Conservation (phyloP, 1,140 invertebrate genomes). For the Cherax destructor region DNA sequence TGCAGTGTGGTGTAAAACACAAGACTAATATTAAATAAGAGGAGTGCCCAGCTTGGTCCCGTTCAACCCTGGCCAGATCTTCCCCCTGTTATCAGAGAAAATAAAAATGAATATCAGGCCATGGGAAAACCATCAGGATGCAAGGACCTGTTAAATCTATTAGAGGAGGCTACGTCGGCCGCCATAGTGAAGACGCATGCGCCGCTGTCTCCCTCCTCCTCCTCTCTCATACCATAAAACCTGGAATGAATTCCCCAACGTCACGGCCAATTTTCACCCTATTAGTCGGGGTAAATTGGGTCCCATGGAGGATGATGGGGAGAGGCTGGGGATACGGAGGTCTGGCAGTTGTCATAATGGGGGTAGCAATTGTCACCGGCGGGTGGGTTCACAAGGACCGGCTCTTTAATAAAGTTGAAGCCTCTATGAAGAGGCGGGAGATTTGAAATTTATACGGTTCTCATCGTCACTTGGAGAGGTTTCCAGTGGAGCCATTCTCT, state of each 20-base stretch:
- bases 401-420: slow-evolving; percentile 14
- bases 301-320: not conserved
- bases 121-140: not conserved
- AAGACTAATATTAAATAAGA: no score
- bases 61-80: no score
- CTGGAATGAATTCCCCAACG: not conserved
- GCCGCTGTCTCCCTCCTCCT: not conserved
- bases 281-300: slow-evolving; percentile 12
- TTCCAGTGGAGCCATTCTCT: not conserved
- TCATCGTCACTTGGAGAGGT: slow-evolving; percentile 4
- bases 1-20: no score
- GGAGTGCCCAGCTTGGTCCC: no score
- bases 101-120: not conserved
- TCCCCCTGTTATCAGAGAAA: no score
- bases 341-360: not conserved
- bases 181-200: not conserved
- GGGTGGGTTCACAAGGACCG: not conserved
- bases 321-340: not conserved
- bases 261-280: slow-evolving; percentile 33
- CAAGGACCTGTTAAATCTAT: not conserved
- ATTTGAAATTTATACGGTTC: slow-evolving; percentile 29
- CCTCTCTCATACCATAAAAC: not conserved
- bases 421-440: slow-evolving; percentile 27
- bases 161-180: not conserved
- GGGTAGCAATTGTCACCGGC: not conserved